A percentile compares a stretch with the other conserved stretches of the same genome.
These are phyloP conservation scores for Ephestia elutella DNA, from an alignment of 1,140 invertebrate species.

Conservation along the genomic window DNA sequence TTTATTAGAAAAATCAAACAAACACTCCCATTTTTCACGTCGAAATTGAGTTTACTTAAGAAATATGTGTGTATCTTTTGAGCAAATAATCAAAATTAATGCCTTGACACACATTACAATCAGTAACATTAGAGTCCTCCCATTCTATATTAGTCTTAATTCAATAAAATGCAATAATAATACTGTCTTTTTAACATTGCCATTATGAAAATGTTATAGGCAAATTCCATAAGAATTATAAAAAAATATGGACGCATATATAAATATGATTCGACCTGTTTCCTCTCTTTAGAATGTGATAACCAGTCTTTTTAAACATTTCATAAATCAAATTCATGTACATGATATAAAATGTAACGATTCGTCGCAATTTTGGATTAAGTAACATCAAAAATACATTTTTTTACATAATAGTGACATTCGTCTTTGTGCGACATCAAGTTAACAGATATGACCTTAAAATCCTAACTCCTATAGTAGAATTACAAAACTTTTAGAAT, in stretches of 20 bases:
- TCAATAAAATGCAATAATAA: constrained; percentile 30
- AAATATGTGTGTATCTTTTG: not conserved
- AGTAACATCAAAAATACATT: constrained; percentile 36
- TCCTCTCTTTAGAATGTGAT: constrained; percentile 19
- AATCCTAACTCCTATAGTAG: not conserved
- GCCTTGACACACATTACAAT: constrained; percentile 1
- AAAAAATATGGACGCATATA: constrained; percentile 26
- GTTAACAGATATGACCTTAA: constrained; percentile 11
- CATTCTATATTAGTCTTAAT: constrained; percentile 26
- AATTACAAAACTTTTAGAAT: constrained; percentile 4
- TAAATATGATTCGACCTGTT: constrained; percentile 5
- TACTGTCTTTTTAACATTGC: constrained; percentile 16
- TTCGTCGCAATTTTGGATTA: constrained; percentile 21
- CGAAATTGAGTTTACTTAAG: constrained; percentile 15
- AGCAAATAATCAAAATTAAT: constrained; percentile 1
- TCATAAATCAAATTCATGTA: constrained; percentile 18
- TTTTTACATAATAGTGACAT: constrained; percentile 15
- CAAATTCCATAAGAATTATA: constrained; percentile 10
- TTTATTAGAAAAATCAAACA: not conserved
- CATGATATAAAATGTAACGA: constrained; percentile 20
- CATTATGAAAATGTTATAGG: constrained; percentile 15
- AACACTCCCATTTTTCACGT: constrained; percentile 47
- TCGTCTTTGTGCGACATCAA: constrained; percentile 23
- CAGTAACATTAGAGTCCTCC: constrained; percentile 18
- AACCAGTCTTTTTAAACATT: constrained; percentile 30